Conservation (phyloP, 2,113 vertebrate species). For the Falco punctatus region DNA sequence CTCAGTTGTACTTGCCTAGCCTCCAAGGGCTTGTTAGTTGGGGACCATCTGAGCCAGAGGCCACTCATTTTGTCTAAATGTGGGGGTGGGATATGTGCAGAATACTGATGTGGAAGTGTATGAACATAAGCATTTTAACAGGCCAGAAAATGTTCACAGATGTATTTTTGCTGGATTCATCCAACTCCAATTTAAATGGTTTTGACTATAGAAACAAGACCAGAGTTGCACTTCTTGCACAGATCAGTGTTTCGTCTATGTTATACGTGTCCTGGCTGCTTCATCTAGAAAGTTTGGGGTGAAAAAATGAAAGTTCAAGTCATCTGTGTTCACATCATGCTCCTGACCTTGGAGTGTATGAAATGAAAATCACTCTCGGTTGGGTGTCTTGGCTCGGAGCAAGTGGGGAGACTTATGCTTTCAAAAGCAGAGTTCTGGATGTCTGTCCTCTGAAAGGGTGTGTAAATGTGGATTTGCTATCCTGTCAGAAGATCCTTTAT, state of each 20-base stretch:
- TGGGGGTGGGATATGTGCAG: background rate
- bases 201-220: constrained; percentile 30
- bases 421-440: rapidly evolving
- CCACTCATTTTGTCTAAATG: background rate
- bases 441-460: background rate
- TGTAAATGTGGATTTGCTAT: background rate
- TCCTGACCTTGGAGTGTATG: background rate
- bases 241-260: background rate
- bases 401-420: background rate
- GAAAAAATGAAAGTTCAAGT: constrained; percentile 13
- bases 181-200: constrained; percentile 38
- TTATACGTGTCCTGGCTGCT: constrained; percentile 22
- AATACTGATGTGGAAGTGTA: background rate
- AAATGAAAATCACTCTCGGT: background rate
- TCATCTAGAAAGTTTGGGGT: background rate
- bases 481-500: background rate
- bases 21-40: background rate
- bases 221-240: background rate
- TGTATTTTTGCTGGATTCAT: background rate
- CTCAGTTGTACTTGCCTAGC: background rate
- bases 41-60: background rate
- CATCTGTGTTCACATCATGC: background rate
- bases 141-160: constrained; percentile 38
- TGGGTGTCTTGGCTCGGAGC: background rate
- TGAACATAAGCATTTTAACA: background rate